These are phyloP conservation scores for Cataglyphis rosenhaueri DNA, from an alignment of 2,888 invertebrate genomes.

Conservation along the genomic window DNA sequence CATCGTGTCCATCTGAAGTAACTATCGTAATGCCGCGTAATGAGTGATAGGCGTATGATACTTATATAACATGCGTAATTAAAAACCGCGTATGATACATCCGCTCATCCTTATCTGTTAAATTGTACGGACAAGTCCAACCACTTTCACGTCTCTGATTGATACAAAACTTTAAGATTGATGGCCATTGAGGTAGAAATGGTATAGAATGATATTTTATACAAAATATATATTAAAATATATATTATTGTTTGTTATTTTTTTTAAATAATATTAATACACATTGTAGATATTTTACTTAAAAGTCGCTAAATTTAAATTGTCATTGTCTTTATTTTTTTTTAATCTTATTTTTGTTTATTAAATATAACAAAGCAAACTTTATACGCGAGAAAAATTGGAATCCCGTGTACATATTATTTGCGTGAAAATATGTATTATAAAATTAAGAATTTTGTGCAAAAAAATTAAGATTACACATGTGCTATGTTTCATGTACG, in stretches of 20 bases:
- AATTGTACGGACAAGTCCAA: background rate
- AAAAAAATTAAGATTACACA: slow-evolving; percentile 8
- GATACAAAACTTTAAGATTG: slow-evolving; percentile 1
- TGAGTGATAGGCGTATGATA: background rate
- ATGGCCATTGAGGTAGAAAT: background rate
- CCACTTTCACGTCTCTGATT: slow-evolving; percentile 21
- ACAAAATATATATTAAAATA: background rate
- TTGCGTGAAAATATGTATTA: background rate
- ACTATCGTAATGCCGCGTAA: slow-evolving; percentile 5
- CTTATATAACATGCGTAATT: slow-evolving; percentile 16
- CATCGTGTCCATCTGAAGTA: background rate
- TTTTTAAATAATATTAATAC: background rate
- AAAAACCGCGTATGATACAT: background rate
- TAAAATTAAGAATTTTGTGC: background rate
- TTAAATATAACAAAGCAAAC: background rate
- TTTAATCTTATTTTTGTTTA: background rate
- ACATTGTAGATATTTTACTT: background rate
- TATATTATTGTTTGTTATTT: background rate
- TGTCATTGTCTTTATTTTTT: background rate
- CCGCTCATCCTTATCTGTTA: slow-evolving; percentile 11
- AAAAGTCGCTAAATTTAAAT: background rate
- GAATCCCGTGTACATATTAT: background rate
- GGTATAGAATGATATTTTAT: background rate
- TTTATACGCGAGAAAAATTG: background rate
- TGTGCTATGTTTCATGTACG: background rate